Base-by-base conservation (phyloP, 2,113 vertebrate genomes). In the Canis aureus region DNA sequence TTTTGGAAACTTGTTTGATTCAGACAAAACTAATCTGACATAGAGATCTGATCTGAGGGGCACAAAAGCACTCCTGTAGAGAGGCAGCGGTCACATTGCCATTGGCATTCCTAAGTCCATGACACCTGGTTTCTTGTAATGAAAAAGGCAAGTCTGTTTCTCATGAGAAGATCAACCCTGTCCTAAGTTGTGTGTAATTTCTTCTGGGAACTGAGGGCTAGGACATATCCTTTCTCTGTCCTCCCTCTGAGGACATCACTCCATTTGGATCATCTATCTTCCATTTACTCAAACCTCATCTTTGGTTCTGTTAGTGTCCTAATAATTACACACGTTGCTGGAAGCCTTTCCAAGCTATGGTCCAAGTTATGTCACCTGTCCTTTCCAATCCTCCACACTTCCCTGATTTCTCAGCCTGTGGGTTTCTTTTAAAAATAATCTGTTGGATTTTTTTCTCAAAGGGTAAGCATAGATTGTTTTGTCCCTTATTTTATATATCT, bases 1-100 rank as follows among this genome's bases (percentile, higher is more conserved):
- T 95, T 96, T 74, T 35, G 81, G 35, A 93, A 60, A 1, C 20
- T 89, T 90, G 16, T 38, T 95, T 93, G 64, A 43, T n/a, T 67
- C 27, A 81, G 73, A 86, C 38, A 93, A 91, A 91, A 13, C 13
- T 73, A 62, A 76, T n/a, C 43, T 64, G 57, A 81, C 53, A 53
- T 57, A 23, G 85, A 17, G 11, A 59, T 87, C n/a, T 91, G 74
- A 87, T 23, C 15, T 62, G 22, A 35, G 20, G 32, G 35, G 4
- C 64, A 32, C 3, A 38, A 55, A 60, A 78, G 59, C 76, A 53
- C 6, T 23, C 43, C 17, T 12, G 25, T 13, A 6, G 0, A 94
- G 62, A 95, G 25, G 51, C 67, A 11, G 1, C 32, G 43, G 59
- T 12, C 25, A 19, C 16, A 17, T 12, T 85, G 73, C 66, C 59